These are phyloP conservation scores for Noctilio leporinus DNA, from an alignment of 2,113 vertebrate genomes.

Conservation along the genomic window DNA sequence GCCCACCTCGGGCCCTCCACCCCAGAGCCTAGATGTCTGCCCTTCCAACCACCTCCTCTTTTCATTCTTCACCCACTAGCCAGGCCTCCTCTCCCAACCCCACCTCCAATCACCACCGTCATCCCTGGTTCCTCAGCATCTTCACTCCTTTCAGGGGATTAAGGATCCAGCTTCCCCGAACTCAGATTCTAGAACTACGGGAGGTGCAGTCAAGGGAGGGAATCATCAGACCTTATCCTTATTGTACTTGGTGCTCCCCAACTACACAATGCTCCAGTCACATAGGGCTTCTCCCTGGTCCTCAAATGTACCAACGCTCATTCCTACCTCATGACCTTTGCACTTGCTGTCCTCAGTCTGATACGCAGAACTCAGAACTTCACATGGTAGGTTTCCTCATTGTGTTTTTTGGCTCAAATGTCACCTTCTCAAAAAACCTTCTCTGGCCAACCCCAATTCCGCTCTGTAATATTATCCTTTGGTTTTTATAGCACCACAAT, in stretches of 20 bases:
- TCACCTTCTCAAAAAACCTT: not conserved
- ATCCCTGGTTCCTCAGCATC: not conserved
- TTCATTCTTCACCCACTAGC: not conserved
- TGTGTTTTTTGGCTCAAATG: not conserved
- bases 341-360: not conserved
- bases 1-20: conserved; percentile 20
- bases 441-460: not conserved
- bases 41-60: conserved; percentile 18
- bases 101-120: not conserved
- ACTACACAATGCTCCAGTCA: not conserved
- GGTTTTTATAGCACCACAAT: not conserved
- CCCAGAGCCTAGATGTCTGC: conserved; percentile 21
- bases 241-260: not conserved
- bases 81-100: not conserved
- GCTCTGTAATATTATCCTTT: not conserved
- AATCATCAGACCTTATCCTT: not conserved
- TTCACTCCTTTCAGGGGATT: not conserved
- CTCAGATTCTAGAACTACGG: not conserved
- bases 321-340: not conserved
- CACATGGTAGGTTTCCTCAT: not conserved
- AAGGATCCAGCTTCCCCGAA: not conserved
- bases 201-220: no score
- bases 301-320: not conserved
- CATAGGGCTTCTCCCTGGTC: not conserved
- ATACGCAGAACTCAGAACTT: not conserved